Evolutionary conservation across 2,888 invertebrate species (phyloP), one percentile per base, ranked within the genome.

Genomic region (Muschampia plurimacula): DNA sequence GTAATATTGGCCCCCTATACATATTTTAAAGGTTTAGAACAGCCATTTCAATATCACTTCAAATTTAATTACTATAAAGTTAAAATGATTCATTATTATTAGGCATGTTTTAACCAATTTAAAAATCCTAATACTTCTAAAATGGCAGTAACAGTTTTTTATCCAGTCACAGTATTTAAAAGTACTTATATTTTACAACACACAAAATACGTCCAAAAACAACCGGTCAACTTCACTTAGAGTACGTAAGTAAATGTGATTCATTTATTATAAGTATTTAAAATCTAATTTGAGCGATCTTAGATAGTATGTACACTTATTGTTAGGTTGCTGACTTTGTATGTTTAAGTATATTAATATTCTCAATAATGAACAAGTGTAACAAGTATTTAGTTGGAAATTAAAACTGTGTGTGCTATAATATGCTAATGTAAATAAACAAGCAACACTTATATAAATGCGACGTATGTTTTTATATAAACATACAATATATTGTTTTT

Each of bases 141-240:
- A 78, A 83, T 84, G 84, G 83, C 85, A 85, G 85, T 86, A 79
- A 70, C 22, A 57, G 55, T 68, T 75, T 75, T 32, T 76, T 71
- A 36, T 72, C 75, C 84, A 84, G 83, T 86, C 84, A 80, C 83
- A 83, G 83, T 83, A 80, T 80, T 81, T 82, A 81, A 46, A 70
- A 59, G 73, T 77, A 77, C 59, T 78, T 79, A 75, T 78, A 77
- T 57, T 59, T 77, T 77, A 75, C 8, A 62, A n/a, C 75, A 77
- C 70, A 70, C 73, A 76, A 77, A 78, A 74, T 67, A 70, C 72
- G 74, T 77, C 77, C 75, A 78, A 81, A 57, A 81, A 78, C 73
- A 75, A 76, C 41, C 39, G 60, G 41, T 66, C 9, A 32, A 46
- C 5, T 41, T 63, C 52, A 69, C 69, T 41, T 52, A 66, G 55